A percentile compares a stretch with the other conserved stretches of the same genome.
These are phyloP conservation scores for Hetaerina titia DNA, from an alignment of 2,888 invertebrate genomes.

Conservation along the genomic window DNA sequence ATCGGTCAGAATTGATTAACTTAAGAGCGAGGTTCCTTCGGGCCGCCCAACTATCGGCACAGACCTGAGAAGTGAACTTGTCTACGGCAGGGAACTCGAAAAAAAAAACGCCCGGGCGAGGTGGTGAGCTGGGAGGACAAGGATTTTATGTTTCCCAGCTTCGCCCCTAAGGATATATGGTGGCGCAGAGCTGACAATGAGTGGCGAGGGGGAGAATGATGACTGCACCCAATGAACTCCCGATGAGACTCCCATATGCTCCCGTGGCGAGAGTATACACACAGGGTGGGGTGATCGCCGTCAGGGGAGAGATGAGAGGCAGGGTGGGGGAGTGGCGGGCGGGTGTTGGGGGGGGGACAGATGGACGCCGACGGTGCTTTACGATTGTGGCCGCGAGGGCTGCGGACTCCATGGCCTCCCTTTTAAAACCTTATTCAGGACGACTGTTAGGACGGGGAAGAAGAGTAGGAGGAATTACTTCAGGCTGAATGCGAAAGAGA, in stretches of 20 bases:
- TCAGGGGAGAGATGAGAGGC: neutral
- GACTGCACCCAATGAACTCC: conserved; percentile 6
- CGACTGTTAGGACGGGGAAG: neutral
- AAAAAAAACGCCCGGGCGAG: neutral
- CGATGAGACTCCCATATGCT: conserved; percentile 23
- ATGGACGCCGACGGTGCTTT: neutral
- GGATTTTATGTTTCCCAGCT: neutral
- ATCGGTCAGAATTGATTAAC: no score
- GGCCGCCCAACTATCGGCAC: no score
- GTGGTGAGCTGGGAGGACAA: neutral
- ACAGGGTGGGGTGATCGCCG: neutral
- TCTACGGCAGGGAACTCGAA: no score
- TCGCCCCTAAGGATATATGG: neutral
- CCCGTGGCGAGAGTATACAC: neutral
- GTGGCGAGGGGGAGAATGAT: neutral
- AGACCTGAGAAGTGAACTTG: no score
- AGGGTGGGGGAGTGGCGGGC: neutral
- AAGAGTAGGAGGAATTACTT: neutral
- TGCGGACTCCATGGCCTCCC: neutral
- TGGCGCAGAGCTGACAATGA: neutral
- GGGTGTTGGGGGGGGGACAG: neutral
- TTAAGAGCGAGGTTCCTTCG: no score
- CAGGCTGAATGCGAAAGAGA: neutral
- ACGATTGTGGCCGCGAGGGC: neutral
- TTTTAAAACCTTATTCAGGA: neutral